These are phyloP conservation scores for Exephanes ischioxanthus DNA, from an alignment of 2,888 invertebrate genomes.

Conservation along the genomic window DNA sequence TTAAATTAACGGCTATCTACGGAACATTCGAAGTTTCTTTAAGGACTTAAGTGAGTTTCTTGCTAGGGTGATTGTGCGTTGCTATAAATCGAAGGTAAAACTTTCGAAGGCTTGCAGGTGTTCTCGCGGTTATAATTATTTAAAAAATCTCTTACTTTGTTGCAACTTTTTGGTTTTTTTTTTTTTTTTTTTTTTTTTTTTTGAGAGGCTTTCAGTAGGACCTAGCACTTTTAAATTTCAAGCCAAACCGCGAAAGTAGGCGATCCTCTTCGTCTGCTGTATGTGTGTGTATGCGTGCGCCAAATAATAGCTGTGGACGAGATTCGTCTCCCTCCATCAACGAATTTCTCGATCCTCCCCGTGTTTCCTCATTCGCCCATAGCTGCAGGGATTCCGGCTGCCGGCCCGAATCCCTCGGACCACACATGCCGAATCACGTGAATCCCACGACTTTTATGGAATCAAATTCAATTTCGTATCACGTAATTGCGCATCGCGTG, in stretches of 20 bases:
- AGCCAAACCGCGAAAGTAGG: conserved; percentile 32
- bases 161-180: background rate
- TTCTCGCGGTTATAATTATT: background rate
- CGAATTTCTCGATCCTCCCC: conserved; percentile 56
- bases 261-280: conserved; percentile 6
- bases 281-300: background rate
- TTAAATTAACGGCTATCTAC: conserved; percentile 65
- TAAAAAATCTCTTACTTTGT: conserved; percentile 12
- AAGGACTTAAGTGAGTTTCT: conserved; percentile 58
- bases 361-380: conserved; percentile 45
- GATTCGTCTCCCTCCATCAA: conserved; percentile 56
- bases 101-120: conserved; percentile 22
- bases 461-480: conserved; percentile 70
- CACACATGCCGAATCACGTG: conserved; percentile 62
- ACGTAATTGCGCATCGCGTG: conserved; percentile 70
- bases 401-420: conserved; percentile 47
- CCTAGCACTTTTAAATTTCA: conserved; percentile 21
- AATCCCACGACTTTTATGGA: conserved; percentile 68
- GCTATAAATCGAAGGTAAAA: conserved; percentile 43
- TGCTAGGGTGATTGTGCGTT: conserved; percentile 59
- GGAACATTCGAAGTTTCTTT: conserved; percentile 51
- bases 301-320: conserved; percentile 57
- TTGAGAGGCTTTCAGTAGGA: background rate
- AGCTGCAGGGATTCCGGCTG: conserved; percentile 36
- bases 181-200: background rate